These are phyloP conservation scores for Pediacus dermestoides DNA, from an alignment of 2,888 invertebrate species.

Conservation along the genomic window DNA sequence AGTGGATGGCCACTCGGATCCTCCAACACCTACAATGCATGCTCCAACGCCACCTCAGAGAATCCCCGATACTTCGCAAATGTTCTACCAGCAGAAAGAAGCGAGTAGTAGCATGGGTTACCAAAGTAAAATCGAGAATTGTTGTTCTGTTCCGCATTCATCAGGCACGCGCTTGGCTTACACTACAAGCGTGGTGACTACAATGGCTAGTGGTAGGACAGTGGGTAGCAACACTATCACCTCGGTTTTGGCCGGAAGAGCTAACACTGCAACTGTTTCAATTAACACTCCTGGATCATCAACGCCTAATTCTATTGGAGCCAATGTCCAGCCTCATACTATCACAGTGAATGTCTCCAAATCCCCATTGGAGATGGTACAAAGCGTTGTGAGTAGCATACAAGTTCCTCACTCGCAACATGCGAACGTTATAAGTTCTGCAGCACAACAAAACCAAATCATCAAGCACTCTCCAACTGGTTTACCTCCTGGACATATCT, in stretches of 20 bases:
- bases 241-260: conserved; percentile 71
- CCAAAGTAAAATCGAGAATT: conserved; percentile 24
- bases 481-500: conserved; percentile 64
- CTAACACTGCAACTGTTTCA: conserved; percentile 73
- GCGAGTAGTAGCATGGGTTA: conserved; percentile 19
- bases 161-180: conserved; percentile 13
- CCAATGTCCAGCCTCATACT: conserved; percentile 29
- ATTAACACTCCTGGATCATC: conserved; percentile 58
- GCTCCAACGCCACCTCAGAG: conserved; percentile 41
- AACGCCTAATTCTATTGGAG: conserved; percentile 41
- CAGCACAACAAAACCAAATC: conserved; percentile 47
- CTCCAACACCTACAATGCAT: conserved; percentile 47
- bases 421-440: conserved; percentile 29
- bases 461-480: conserved; percentile 52
- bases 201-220: conserved; percentile 71
- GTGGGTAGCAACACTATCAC: conserved; percentile 79
- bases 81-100: conserved; percentile 18
- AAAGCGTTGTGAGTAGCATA: conserved; percentile 69
- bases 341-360: conserved; percentile 51
- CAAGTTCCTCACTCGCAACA: conserved; percentile 55
- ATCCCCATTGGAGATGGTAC: conserved; percentile 74
- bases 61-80: conserved; percentile 21
- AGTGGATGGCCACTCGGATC: conserved; percentile 57
- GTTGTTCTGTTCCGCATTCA: conserved; percentile 24
- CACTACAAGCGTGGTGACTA: conserved; percentile 53